Base-by-base conservation (phyloP, 2,113 vertebrate species). In the Podarcis raffonei region DNA sequence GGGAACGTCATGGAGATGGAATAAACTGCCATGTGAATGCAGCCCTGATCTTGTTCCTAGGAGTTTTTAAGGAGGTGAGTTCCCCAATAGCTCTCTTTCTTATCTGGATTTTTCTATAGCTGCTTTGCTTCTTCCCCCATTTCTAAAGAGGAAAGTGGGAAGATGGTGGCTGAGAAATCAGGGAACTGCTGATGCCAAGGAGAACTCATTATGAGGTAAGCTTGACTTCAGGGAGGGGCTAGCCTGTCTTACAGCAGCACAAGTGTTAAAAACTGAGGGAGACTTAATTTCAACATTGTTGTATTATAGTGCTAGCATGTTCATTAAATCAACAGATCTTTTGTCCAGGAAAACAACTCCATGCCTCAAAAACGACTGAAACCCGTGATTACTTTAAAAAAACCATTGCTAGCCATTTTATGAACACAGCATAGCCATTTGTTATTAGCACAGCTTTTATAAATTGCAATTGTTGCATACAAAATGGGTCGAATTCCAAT, bases 401-500 rank as follows among this genome's bases (percentile, higher is more conserved):
- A 65, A 9, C 32, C 20, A 65, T 35, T 65, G 57, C 15, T 32
- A 72, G 57, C 20, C 30, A 37, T 37, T 35, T 66, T 37, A 35
- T 66, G 35, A 66, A 66, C 35, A 25, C 25, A 66, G 7, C 23
- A 25, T 39, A 82, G 15, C 11, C 12, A 23, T 59, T n/a, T 71
- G n/a, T 75, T 75, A 35, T 75, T 32, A 84, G 27, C 75, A 59
- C 57, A 37, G 30, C 25, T 48, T 86, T 78, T 68, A 68, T 22
- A 86, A 76, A 86, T 20, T 11, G 27, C 69, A 30, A 9, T 68
- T 86, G 6, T 65, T 65, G 27, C 39, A 48, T 32, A 68, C 8
- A 30, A 86, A 68, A 83, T 48, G 32, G 83, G 90, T 94, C 91
- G 92, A 90, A 90, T 87, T 89, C 91, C 92, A 94, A 94, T 80